Evolutionary conservation across 2,113 vertebrate species (phyloP), one percentile per base, ranked within the genome.

Genomic region (Emydura subglobosa): DNA sequence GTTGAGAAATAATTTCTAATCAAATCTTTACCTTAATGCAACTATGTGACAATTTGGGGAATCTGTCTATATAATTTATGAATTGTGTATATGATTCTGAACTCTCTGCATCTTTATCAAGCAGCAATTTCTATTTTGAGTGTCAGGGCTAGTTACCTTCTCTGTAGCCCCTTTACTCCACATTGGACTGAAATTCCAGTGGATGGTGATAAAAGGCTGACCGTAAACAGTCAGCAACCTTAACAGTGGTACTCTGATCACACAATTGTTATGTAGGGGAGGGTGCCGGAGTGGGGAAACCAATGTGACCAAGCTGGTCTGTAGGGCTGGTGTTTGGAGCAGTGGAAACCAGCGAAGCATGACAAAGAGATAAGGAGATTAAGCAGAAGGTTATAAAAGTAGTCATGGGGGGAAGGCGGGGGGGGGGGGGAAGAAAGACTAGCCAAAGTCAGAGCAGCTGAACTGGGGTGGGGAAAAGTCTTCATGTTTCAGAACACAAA

Each of bases 1-100:
- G 21, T 0, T 72, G 85, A 93, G 78, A 96, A 95, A 87, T 85
- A 7, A 68, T 44, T 95, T 92, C 83, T 68, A 91, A 65, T 47
- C 29, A 34, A 81, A 14, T 53, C 83, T 90, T 82, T 68, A 89
- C 10, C 31, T 57, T 72, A 49, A 5, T 25, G 68, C 39, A 39
- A 21, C 27, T 65, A 27, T 34, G 31, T 65, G 59, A 65, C 13
- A 13, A 34, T 61, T 16, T 31, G 59, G 59, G 59, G 59, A 61
- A 34, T 31, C 27, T 31, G 29, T 29, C 59, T 65, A 8, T 14
- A 17, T 29, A 61, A 61, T 61, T 61, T 34, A 31, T 34, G 59
- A 29, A 61, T 8, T 29, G 29, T 16, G 7, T 61, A 29, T 34
- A 31, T 31, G 14, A 31, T 65, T 17, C 59, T 65, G 59, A 65